phyloP scores from a whole-genome alignment of 2,888 invertebrate genomes.

The Drosophila anomelani region DNA sequence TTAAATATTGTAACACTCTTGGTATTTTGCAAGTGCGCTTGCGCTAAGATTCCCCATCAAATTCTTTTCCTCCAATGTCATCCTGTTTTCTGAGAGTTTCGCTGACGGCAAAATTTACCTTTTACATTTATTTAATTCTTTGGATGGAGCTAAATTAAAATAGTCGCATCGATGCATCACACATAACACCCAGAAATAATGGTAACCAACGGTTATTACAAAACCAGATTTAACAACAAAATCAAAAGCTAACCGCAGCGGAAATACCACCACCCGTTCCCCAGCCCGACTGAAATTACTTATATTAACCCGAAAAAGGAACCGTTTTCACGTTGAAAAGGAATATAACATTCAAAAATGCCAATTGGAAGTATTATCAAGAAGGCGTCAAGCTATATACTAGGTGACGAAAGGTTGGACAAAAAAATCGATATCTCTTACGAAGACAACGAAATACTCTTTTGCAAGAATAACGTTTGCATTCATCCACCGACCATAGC shows the following conservation, averaged over 20 bases:
- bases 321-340: background rate
- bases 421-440: slow-evolving; percentile 88
- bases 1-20: slow-evolving; percentile 9
- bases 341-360: slow-evolving; percentile 85
- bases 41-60: slow-evolving; percentile 13
- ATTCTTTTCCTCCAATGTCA: slow-evolving; percentile 42
- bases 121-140: slow-evolving; percentile 9
- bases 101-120: slow-evolving; percentile 24
- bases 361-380: slow-evolving; percentile 91
- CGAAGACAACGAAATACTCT: slow-evolving; percentile 93
- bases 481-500: slow-evolving; percentile 96
- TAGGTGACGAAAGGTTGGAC: slow-evolving; percentile 89
- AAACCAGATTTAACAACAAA: background rate
- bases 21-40: slow-evolving; percentile 8
- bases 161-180: background rate
- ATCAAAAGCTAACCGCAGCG: slow-evolving; percentile 25
- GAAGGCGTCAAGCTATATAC: slow-evolving; percentile 92
- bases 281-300: slow-evolving; percentile 1
- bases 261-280: slow-evolving; percentile 8
- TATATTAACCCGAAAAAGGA: slow-evolving; percentile 3
- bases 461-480: slow-evolving; percentile 98
- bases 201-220: slow-evolving; percentile 22
- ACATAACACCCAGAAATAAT: slow-evolving; percentile 10
- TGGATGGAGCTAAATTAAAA: slow-evolving; percentile 2
- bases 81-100: slow-evolving; percentile 27